These are phyloP conservation scores for Perccottus glenii DNA, from an alignment of 2,113 vertebrate species.

Conservation along the genomic window DNA sequence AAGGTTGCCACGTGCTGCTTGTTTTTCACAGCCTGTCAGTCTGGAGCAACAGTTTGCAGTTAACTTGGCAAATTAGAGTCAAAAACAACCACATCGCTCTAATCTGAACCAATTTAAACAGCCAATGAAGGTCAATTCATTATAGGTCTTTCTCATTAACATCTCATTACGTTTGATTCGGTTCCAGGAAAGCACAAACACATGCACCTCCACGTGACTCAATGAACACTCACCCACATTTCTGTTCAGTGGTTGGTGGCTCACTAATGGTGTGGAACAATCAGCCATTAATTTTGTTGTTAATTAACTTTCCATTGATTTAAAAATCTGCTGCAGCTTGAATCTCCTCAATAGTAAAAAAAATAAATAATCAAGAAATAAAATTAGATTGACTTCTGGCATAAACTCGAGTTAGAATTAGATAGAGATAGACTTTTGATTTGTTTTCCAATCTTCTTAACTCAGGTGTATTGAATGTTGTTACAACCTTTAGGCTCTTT, in stretches of 20 bases:
- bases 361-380: neutral
- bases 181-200: neutral
- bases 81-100: slow-evolving; percentile 11
- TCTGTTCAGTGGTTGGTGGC: neutral
- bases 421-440: slow-evolving; percentile 3
- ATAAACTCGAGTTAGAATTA: neutral
- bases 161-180: slow-evolving; percentile 8
- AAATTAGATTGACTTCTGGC: neutral
- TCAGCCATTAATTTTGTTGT: neutral
- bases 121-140: slow-evolving; percentile 5
- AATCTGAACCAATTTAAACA: slow-evolving; percentile 22
- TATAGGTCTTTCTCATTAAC: slow-evolving; percentile 6
- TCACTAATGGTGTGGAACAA: neutral
- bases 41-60: neutral
- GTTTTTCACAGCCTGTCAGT: neutral
- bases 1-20: neutral
- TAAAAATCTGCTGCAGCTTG: slow-evolving; percentile 4
- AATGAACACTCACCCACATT: neutral
- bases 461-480: neutral
- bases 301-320: slow-evolving; percentile 25
- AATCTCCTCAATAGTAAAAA: neutral
- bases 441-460: neutral
- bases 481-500: neutral
- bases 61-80: neutral
- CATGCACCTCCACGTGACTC: neutral